phyloP scores from a whole-genome alignment of 2,113 vertebrate genomes.

The Catharus minimus region DNA sequence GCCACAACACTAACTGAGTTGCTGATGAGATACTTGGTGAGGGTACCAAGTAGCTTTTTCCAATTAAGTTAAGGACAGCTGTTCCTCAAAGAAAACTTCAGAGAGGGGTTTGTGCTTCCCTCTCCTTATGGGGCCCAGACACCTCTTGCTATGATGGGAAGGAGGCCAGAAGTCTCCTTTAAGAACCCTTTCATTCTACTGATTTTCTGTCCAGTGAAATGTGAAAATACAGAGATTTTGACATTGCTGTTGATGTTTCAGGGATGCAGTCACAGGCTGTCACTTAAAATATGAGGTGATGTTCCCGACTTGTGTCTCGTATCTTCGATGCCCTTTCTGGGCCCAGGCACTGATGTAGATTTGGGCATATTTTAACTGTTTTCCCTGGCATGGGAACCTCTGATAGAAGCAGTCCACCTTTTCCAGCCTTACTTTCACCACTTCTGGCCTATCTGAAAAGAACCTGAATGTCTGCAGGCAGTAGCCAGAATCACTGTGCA shows the following conservation, averaged over 20 bases:
- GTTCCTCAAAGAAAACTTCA: neutral
- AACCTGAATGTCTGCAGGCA: neutral
- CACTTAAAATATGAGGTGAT: neutral
- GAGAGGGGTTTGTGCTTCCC: neutral
- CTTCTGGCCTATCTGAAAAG: neutral
- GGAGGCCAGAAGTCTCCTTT: neutral
- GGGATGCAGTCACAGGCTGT: neutral
- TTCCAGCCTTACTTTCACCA: neutral
- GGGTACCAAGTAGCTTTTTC: neutral
- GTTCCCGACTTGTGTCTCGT: neutral
- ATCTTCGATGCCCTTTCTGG: neutral
- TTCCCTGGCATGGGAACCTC: neutral
- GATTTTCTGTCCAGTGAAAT: neutral
- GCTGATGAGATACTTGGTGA: neutral
- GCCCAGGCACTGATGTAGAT: neutral
- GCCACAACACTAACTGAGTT: too few relatives aligned
- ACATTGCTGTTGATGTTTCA: neutral
- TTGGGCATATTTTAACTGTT: neutral
- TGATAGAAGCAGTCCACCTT: neutral
- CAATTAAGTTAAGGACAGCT: neutral
- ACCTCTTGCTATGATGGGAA: accelerated
- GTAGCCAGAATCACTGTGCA: neutral
- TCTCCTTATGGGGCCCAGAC: neutral
- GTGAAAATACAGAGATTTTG: neutral
- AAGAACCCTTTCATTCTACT: neutral